phyloP scores from a whole-genome alignment of 2,113 vertebrate species.

The Pelmatolapia mariae region DNA sequence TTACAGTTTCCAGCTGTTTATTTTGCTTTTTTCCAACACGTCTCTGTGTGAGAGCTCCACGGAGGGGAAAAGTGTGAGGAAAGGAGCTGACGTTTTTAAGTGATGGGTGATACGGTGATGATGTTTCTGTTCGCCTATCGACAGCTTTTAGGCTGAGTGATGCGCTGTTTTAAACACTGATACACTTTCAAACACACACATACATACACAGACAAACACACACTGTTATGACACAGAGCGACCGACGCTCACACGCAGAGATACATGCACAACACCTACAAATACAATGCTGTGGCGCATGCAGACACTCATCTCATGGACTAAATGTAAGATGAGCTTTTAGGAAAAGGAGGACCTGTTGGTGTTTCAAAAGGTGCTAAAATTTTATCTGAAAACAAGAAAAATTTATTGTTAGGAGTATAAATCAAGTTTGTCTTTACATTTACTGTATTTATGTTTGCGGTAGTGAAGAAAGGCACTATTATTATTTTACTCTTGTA shows the following conservation, averaged over 20 bases:
- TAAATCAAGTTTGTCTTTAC: conserved; percentile 96
- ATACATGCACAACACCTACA: conserved; percentile 51
- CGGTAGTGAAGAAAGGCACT: conserved; percentile 97
- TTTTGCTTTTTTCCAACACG: conserved; percentile 9
- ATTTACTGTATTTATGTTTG: conserved; percentile 98
- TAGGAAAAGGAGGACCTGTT: conserved; percentile 75
- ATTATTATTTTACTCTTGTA: conserved; percentile 99
- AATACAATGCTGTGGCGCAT: conserved; percentile 71
- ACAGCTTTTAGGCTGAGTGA: conserved; percentile 72
- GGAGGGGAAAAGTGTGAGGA: conserved; percentile 54
- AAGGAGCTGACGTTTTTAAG: conserved; percentile 31
- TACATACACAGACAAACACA: conserved; percentile 9
- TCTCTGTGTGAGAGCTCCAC: conserved; percentile 30
- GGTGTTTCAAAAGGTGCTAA: conserved; percentile 98
- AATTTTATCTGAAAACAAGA: conserved; percentile 98
- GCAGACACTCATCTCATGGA: conserved; percentile 75
- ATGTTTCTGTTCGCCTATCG: conserved; percentile 66
- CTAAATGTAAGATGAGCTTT: conserved; percentile 68
- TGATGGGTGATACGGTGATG: conserved; percentile 61
- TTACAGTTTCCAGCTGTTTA: not conserved
- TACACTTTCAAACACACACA: conserved; percentile 42
- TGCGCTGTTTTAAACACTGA: conserved; percentile 61
- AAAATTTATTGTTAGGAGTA: conserved; percentile 86
- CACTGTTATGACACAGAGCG: conserved; percentile 61
- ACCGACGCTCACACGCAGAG: conserved; percentile 31